Percentiles rank a stretch among this genome's conserved stretches.
phyloP scores from a whole-genome alignment of 2,888 invertebrate species.

The Drosophila rellima region DNA sequence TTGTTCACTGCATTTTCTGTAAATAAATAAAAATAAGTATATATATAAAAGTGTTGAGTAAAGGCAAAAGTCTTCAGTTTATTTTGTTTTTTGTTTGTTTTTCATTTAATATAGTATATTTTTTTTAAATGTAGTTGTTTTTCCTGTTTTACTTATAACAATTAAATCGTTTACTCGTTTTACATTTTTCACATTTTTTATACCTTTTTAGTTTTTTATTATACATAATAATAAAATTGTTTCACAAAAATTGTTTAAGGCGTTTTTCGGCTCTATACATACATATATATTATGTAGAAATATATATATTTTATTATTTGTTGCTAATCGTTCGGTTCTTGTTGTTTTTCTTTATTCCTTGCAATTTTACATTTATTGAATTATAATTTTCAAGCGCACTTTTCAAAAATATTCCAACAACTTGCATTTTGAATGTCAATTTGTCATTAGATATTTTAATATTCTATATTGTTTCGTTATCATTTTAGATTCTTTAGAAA shows the following conservation, averaged over 20 bases:
- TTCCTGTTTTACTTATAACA: constrained; percentile 70
- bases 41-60: constrained; percentile 12
- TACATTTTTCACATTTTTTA: constrained; percentile 57
- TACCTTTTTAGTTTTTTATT: constrained; percentile 45
- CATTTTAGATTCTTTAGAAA: constrained; percentile 41
- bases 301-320: constrained; percentile 31
- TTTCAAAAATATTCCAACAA: constrained; percentile 60
- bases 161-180: constrained; percentile 75
- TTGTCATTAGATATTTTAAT: constrained; percentile 33
- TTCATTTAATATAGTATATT: constrained; percentile 63
- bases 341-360: constrained; percentile 33
- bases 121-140: constrained; percentile 65
- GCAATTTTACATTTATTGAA: constrained; percentile 37
- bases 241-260: constrained; percentile 78
- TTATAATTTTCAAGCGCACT: constrained; percentile 67
- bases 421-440: constrained; percentile 66
- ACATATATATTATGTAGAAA: constrained; percentile 23
- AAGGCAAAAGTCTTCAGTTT: constrained; percentile 28
- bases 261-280: constrained; percentile 73
- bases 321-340: constrained; percentile 49
- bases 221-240: constrained; percentile 73
- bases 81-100: constrained; percentile 36
- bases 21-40: constrained; percentile 17
- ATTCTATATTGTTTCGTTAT: constrained; percentile 30
- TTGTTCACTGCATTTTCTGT: constrained; percentile 12